Evolutionary conservation across 2,113 vertebrate genomes (phyloP).

Genomic region (Hiodon alosoides): DNA sequence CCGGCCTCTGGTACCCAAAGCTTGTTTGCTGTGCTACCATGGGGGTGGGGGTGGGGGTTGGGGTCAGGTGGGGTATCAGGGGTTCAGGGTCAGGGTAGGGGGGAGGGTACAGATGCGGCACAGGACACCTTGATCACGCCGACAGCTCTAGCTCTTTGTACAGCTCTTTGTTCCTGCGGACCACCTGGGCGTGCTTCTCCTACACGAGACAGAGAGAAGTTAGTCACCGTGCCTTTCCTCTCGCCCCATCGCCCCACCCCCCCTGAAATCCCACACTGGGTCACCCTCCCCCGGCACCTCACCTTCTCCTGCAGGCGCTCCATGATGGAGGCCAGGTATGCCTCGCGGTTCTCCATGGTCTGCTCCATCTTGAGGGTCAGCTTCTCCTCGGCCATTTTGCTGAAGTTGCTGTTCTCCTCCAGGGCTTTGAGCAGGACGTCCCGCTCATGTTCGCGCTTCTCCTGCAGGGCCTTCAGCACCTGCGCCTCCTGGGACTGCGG

Average conservation of each 20-base stretch:
- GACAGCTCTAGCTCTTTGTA: constrained; percentile 69
- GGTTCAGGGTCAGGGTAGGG: neutral
- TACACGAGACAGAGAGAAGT: constrained; percentile 35
- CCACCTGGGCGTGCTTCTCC: constrained; percentile 88
- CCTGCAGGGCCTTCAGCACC: constrained; percentile 75
- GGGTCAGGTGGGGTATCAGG: neutral
- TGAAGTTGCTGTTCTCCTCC: constrained; percentile 85
- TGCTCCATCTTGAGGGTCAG: constrained; percentile 77
- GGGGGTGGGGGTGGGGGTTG: constrained; percentile 29
- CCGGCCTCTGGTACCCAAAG: constrained; percentile 29
- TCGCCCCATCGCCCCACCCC: no score
- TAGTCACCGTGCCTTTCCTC: neutral
- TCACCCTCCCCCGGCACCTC: neutral
- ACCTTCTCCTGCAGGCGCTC: constrained; percentile 83
- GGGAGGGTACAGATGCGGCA: constrained; percentile 19
- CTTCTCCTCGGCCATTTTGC: constrained; percentile 74
- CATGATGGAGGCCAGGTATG: constrained; percentile 72
- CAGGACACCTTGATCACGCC: constrained; percentile 46
- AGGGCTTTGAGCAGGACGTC: constrained; percentile 82
- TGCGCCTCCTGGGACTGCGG: constrained; percentile 73
- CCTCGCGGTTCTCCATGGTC: constrained; percentile 78
- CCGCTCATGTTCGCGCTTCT: constrained; percentile 74
- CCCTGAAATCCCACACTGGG: neutral
- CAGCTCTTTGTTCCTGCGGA: constrained; percentile 93
- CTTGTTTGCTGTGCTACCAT: constrained; percentile 23